Evolutionary conservation across 2,888 invertebrate genomes (phyloP), one percentile per base, ranked within the genome.

Genomic region (Pyrgus malvae): DNA sequence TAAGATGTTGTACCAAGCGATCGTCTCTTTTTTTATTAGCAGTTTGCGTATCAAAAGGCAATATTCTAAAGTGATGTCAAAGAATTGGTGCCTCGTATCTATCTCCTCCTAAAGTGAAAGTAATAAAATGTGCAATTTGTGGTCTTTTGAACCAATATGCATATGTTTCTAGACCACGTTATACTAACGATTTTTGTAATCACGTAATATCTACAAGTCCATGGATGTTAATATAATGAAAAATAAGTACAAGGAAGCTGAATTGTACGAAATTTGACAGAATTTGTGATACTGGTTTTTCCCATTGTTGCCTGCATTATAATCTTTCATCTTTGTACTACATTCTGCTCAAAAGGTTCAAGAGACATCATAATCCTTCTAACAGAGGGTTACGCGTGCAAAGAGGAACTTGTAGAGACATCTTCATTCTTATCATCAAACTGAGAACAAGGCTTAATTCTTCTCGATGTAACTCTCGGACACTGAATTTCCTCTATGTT

Each of bases 371-470:
- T 40, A 31, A 49, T 40, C 29, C 19, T 49, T 7, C 25, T 37
- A 48, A 37, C 14, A 7, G 23, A 35, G 44, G 44, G 46, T 9
- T 31, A 35, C 23, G 46, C 31, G 23, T 21, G 12, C 23, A 21
- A 37, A 48, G 48, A 14, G 27, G 17, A 37, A 25, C 37, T 37
- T 33, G 12, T 38, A 27, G 25, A 9, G 31, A 31, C n/a, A 53
- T 33, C 42, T 29, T 21, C 45, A 49, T 53, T 58, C 49, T 38
- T 29, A 2, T 57, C 45, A 48, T 48, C 42, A 54, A 38, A 46
- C 45, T 45, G 49, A 48, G 53, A 31, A 11, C 3, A 42, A 42
- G 1, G 19, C 12, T 17, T 23, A 17, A 17, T 42, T 42, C 27
- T 42, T 9, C 41, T 7, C 25, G 16, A 2, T 14, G n/a, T 27